phyloP scores from a whole-genome alignment of 2,797 vertebrate species.

The Moxostoma hubbsi region DNA sequence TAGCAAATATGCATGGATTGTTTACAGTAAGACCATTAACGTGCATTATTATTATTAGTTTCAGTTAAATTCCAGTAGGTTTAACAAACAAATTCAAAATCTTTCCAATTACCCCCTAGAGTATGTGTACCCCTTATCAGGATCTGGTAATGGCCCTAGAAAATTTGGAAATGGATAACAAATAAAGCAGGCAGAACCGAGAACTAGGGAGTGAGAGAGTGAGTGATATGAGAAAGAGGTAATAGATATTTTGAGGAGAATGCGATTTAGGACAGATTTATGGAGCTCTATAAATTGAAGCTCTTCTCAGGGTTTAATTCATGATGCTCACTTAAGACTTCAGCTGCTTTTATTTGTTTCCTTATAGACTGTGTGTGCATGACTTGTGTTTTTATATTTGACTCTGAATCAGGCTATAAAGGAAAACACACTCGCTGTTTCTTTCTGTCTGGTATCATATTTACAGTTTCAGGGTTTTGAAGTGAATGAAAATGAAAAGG shows the following conservation, averaged over 20 bases:
- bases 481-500: too few relatives aligned
- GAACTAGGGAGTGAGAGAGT: neutral
- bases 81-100: too few relatives aligned
- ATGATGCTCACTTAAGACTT: slow-evolving; percentile 39
- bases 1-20: too few relatives aligned
- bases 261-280: slow-evolving; percentile 55
- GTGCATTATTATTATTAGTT: too few relatives aligned
- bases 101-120: too few relatives aligned
- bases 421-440: too few relatives aligned
- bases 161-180: neutral
- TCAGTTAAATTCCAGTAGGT: too few relatives aligned
- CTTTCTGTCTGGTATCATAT: too few relatives aligned
- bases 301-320: slow-evolving; percentile 36
- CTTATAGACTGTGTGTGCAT: neutral
- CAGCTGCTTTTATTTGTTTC: slow-evolving; percentile 54
- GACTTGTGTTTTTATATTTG: neutral
- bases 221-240: slow-evolving; percentile 8
- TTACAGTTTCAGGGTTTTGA: too few relatives aligned
- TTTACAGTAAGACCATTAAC: too few relatives aligned
- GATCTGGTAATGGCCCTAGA: too few relatives aligned
- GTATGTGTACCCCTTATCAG: too few relatives aligned
- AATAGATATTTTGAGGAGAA: slow-evolving; percentile 19
- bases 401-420: neutral
- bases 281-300: slow-evolving; percentile 44
- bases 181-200: neutral